phyloP scores from a whole-genome alignment of 2,113 vertebrate species.

The Bufo gargarizans region DNA sequence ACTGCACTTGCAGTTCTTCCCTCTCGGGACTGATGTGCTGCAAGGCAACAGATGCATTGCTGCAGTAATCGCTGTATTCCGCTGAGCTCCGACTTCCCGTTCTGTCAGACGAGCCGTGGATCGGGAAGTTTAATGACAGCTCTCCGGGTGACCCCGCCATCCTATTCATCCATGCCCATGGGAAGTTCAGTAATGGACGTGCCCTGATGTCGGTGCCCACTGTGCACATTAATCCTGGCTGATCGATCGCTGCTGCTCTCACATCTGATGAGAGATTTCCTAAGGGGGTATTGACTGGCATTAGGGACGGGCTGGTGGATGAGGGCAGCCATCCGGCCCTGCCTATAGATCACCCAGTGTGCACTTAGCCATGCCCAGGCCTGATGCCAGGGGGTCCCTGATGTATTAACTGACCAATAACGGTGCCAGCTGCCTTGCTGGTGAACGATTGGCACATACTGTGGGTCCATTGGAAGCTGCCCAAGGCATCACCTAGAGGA shows the following conservation, averaged over 20 bases:
- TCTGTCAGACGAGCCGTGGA: too few relatives aligned
- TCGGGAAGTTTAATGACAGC: constrained; percentile 37
- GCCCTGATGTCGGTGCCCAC: neutral
- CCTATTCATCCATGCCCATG: neutral
- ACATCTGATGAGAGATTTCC: neutral
- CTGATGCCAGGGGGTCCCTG: neutral
- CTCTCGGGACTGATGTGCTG: constrained; percentile 14
- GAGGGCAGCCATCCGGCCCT: neutral
- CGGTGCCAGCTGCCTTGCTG: neutral
- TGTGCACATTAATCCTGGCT: constrained; percentile 12
- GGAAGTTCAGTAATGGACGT: constrained; percentile 1
- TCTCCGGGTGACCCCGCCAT: neutral
- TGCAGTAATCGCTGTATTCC: constrained; percentile 42
- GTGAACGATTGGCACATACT: neutral
- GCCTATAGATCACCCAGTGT: neutral
- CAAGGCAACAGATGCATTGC: constrained; percentile 45
- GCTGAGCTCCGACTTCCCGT: neutral
- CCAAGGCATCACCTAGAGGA: too few relatives aligned
- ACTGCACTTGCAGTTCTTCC: neutral
- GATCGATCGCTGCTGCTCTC: constrained; percentile 13
- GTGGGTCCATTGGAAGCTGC: neutral
- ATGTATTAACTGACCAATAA: neutral
- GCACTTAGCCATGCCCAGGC: neutral
- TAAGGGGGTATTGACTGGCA: constrained; percentile 21
- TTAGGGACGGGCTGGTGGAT: neutral